Conservation (phyloP, 2,888 invertebrate genomes). For the Rhingia campestris region DNA sequence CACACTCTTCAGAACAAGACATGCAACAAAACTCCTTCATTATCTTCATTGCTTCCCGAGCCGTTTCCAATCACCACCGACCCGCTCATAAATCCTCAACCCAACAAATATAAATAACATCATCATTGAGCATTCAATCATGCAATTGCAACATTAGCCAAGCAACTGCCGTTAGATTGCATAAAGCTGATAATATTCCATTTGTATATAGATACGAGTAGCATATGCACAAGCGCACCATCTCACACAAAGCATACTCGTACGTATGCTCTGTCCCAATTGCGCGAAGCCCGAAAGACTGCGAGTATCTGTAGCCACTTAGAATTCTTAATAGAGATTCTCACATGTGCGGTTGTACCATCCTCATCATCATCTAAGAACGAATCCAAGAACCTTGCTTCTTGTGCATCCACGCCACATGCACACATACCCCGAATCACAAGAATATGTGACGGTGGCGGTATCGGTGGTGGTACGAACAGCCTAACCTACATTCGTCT, state of each 20-base stretch:
- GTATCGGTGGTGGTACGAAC: background rate
- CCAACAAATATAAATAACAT: conserved; percentile 60
- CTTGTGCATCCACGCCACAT: conserved; percentile 46
- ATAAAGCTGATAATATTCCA: conserved; percentile 64
- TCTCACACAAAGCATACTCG: conserved; percentile 15
- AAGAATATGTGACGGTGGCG: conserved; percentile 33
- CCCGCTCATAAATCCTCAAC: conserved; percentile 50
- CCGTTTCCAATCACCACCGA: conserved; percentile 4
- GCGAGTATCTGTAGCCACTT: background rate
- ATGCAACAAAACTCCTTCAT: background rate
- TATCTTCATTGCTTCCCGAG: conserved; percentile 12
- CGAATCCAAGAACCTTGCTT: conserved; percentile 45
- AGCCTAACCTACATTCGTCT: conserved; percentile 71
- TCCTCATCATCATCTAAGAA: conserved; percentile 52
- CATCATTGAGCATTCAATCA: conserved; percentile 73
- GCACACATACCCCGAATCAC: conserved; percentile 32
- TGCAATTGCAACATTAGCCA: conserved; percentile 74
- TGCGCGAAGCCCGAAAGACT: conserved; percentile 37
- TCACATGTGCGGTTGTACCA: conserved; percentile 44
- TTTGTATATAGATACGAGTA: conserved; percentile 16
- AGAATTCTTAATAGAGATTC: conserved; percentile 58
- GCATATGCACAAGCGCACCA: conserved; percentile 28
- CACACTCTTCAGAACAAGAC: background rate
- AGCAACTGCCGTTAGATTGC: conserved; percentile 72
- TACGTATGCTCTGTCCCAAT: conserved; percentile 66